Base-by-base conservation (phyloP, 1,140 invertebrate genomes). In the Solenopsis fugax region DNA sequence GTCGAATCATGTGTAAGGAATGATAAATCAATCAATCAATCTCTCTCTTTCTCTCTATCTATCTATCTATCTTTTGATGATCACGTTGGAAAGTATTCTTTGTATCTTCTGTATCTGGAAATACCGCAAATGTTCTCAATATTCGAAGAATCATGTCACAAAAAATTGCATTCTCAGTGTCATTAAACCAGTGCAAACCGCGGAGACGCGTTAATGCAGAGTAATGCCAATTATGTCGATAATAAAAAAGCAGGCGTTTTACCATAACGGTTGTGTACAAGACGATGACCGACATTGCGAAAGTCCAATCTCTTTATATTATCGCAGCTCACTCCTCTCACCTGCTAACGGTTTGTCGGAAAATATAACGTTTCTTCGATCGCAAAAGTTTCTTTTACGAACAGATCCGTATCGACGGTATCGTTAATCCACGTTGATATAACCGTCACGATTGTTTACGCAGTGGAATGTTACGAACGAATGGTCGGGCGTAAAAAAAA, bases 221-320 rank as follows among this genome's bases (percentile, higher is more conserved):
- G 65, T 58, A 75, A 60, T 75, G 80, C 21, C 41, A 18, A 84
- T 84, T 50, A 50, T 18, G 18, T 12, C 34, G 21, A 54, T 50
- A 58, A 34, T 48, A 60, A 56, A 73, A 73, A 50, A 21, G 16
- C 16, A 12, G 5, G 34, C 12, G n/a, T 7, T 37, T 58, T 13
- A 4, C 9, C 18, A 4, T 84, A 84, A 84, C 80, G 80, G 80
- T 84, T 73, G 24, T 34, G 24, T 9, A 18, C 12, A 48, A 29
- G 29, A 4, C 65, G 24, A 58, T 82, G 67, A 82, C 67, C 80
- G 67, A 72, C 52, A 82, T 71, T 56, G 41, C 29, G 34, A 67
- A 54, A 58, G 50, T 48, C 64, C 37, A 24, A 73, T 84, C 56
- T 75, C 80, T 81, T 58, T 54, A 52, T 69, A 45, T 60, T 24